Base-by-base conservation (phyloP, 2,113 vertebrate species). In the Mormoops blainvillei region DNA sequence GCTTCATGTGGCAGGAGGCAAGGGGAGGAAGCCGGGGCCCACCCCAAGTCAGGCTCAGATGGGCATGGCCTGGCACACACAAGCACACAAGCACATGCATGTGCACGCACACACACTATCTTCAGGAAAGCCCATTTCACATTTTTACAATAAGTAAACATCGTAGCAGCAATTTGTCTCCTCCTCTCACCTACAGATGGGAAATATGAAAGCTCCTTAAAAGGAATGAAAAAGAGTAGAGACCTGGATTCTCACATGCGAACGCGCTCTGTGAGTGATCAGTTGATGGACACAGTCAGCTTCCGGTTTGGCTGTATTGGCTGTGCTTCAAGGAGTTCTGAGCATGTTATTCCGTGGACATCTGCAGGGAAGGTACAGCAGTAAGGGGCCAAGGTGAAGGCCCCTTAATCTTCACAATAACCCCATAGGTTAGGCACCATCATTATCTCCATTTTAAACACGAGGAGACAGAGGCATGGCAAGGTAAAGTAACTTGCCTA, bases 1-100 rank as follows among this genome's bases (percentile, higher is more conserved):
- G n/a, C 26, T 96, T 91, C 26, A 11, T 48, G 36, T 63, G 77
- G 77, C 61, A 95, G 67, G 61, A 94, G 93, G 91, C 94, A 96
- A 95, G 93, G 41, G 28, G 88, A 96, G 88, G 83, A 91, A 93
- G 54, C 48, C 22, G 73, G 67, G 86, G 67, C 77, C 45, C 86
- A 74, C 70, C 41, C 63, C 38, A 71, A 67, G 56, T 65, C 76
- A 81, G 76, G 76, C 52, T 87, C 84, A 81, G 87, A 89, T 87
- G 87, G 38, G 8, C 68, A 84, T 61, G 41, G 48, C 52, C 20
- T 70, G 56, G 41, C 83, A 63, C 61, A 68, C 50, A 61, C 12
- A 0, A 33, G 45, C 73, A n/a, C 31, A 18, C 45, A 50, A 11
- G 24, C 18, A 80, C 11, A 7, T 4, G 26, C 41, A 28, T 2